phyloP scores from a whole-genome alignment of 1,140 invertebrate genomes.

The Tetramorium simillimum region DNA sequence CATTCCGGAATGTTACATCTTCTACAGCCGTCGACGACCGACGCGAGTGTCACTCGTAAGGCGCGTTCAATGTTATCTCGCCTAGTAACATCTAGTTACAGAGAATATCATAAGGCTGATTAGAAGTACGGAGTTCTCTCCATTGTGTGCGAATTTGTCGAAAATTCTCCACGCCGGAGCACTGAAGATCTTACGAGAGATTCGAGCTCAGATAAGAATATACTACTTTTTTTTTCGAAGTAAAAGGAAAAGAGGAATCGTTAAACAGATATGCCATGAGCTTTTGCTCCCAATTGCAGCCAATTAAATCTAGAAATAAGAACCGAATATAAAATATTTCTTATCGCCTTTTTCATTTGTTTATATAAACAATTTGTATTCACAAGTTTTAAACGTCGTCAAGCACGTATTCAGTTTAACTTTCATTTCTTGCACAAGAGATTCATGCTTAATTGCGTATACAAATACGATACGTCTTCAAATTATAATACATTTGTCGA shows the following conservation, averaged over 20 bases:
- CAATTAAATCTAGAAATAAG: not conserved
- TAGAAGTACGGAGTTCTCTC: slow-evolving; percentile 31
- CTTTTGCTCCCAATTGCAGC: not conserved
- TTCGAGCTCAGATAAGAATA: not conserved
- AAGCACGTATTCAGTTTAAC: not conserved
- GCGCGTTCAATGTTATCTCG: slow-evolving; percentile 53
- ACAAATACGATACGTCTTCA: not conserved
- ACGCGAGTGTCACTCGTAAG: slow-evolving; percentile 40
- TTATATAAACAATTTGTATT: not conserved
- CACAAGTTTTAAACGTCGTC: not conserved
- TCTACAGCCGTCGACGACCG: not conserved
- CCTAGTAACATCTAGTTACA: slow-evolving; percentile 37
- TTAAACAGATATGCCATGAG: not conserved
- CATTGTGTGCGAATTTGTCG: slow-evolving; percentile 18
- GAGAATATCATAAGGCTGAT: slow-evolving; percentile 40
- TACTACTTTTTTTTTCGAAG: no score
- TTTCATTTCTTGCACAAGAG: not conserved
- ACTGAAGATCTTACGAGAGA: not conserved
- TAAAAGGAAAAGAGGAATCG: not conserved
- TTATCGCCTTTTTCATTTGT: not conserved
- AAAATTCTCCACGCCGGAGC: not conserved
- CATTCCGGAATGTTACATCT: slow-evolving; percentile 60
- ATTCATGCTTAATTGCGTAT: not conserved
- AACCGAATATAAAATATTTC: not conserved
- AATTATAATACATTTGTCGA: not conserved